Evolutionary conservation across 1,140 invertebrate genomes (phyloP).

Genomic region (Diorhabda elongata): DNA sequence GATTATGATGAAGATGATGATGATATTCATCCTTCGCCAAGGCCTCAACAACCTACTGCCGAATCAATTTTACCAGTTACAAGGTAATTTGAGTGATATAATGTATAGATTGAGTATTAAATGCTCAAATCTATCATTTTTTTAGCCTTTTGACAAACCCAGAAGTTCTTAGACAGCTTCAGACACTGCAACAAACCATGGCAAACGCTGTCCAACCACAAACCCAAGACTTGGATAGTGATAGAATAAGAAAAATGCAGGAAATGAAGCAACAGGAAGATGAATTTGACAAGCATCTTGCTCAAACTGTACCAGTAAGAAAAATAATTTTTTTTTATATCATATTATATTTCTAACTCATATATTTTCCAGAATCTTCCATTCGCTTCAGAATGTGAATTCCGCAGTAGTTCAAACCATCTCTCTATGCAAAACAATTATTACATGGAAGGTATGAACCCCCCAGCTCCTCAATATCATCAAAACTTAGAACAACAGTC

Average conservation of each 20-base stretch:
- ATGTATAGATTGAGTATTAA: too few relatives aligned
- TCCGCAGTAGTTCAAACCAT: conserved; percentile 50
- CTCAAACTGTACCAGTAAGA: conserved; percentile 62
- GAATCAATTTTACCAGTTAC: conserved; percentile 31
- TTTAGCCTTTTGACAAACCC: conserved; percentile 67
- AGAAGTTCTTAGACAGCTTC: conserved; percentile 68
- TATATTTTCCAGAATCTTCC: conserved; percentile 54
- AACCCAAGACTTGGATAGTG: conserved; percentile 59
- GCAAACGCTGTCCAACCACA: conserved; percentile 44
- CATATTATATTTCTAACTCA: conserved; percentile 1
- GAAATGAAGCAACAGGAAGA: conserved; percentile 73
- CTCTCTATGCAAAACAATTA: not conserved
- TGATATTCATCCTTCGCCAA: conserved; percentile 45
- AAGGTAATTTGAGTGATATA: conserved; percentile 26
- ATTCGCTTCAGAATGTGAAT: conserved; percentile 64
- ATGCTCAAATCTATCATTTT: conserved; percentile 16
- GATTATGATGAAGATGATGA: conserved; percentile 80
- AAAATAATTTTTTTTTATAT: conserved; percentile 1
- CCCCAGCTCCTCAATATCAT: conserved; percentile 30
- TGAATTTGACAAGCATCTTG: conserved; percentile 74
- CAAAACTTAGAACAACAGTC: conserved; percentile 51
- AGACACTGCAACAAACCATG: conserved; percentile 55
- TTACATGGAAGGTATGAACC: conserved; percentile 29
- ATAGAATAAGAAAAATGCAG: conserved; percentile 64
- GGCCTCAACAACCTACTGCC: conserved; percentile 22